Evolutionary conservation across 2,888 invertebrate genomes (phyloP).

Genomic region (Artemia sinica): DNA sequence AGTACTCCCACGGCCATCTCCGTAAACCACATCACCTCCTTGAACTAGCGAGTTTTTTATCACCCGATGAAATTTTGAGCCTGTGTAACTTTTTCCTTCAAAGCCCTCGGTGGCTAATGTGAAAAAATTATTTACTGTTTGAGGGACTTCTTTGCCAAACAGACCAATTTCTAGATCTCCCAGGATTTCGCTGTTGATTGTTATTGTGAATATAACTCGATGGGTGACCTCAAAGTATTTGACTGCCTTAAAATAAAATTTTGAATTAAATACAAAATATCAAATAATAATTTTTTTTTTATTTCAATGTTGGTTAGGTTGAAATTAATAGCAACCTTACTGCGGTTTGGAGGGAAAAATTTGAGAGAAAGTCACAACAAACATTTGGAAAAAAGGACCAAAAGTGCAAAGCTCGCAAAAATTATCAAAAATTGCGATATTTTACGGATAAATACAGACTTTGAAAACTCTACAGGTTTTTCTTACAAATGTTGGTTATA

Average conservation of each 20-base stretch:
- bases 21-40: slow-evolving; percentile 66
- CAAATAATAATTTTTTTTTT: too few species aligned
- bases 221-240: slow-evolving; percentile 52
- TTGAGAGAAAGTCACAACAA: too few species aligned
- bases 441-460: too few species aligned
- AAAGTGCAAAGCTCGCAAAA: too few species aligned
- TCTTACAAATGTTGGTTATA: too few species aligned
- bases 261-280: not conserved
- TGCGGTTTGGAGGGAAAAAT: too few species aligned
- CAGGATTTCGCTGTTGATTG: slow-evolving; percentile 47
- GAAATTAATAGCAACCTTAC: too few species aligned
- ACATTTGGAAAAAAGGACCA: too few species aligned
- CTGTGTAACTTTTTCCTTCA: slow-evolving; percentile 56
- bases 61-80: slow-evolving; percentile 62
- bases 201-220: slow-evolving; percentile 63
- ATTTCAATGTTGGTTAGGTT: too few species aligned
- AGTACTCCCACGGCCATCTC: slow-evolving; percentile 63
- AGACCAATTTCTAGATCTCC: slow-evolving; percentile 69
- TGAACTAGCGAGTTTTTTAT: slow-evolving; percentile 81
- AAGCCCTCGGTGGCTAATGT: slow-evolving; percentile 58
- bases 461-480: too few species aligned
- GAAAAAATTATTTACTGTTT: slow-evolving; percentile 68
- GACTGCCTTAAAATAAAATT: slow-evolving; percentile 28
- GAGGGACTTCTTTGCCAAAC: slow-evolving; percentile 71
- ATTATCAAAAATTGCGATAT: too few species aligned